Base-by-base conservation (phyloP, 2,113 vertebrate genomes). In the Rhizomys pruinosus region DNA sequence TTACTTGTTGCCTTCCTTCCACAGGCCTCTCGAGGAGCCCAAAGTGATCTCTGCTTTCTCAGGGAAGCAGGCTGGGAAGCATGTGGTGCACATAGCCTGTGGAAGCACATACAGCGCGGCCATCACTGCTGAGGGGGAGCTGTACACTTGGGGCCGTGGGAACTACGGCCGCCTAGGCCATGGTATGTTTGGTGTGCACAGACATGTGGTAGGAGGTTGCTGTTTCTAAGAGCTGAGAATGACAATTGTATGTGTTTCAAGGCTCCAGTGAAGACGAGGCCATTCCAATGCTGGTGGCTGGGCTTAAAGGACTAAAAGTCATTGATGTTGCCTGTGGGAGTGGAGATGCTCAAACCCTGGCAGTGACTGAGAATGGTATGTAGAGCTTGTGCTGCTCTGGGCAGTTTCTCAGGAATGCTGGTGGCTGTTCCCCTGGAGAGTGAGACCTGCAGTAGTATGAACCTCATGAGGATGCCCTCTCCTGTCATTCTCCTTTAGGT, bases 211-310 rank as follows among this genome's bases (percentile, higher is more conserved):
- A 7, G 73, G 32, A 32, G 69, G 66, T 55, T 59, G 16, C 23
- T 17, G 12, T 37, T 74, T 2, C 1, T 20, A 42, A 61, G n/a
- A 7, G 52, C 20, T 61, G 20, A 32, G 4, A 85, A 93, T 0
- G 0, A 22, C 17, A 3, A 1, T 74, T 27, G 5, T 72, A 0
- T 97, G 78, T 93, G 6, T 97, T 92, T 97, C 23, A 96, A 99
- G 99, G 99, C 91, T 99, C 99, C 81, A 99, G 99, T 91, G 99
- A 99, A 97, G 99, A 99, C 87, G 99, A 99, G 97, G 99, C 99
- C 13, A 99, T 99, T n/a, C 99, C 99, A 7, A 98, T 99, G 99
- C 97, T 99, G 87, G 99, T 99, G 72, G 99, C 99, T 0, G 99
- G 99, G 0, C 98, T 99, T 71, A 99, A 99, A 97, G 99, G 99